phyloP scores from a whole-genome alignment of 2,888 invertebrate genomes.

The Cataglyphis livida region DNA sequence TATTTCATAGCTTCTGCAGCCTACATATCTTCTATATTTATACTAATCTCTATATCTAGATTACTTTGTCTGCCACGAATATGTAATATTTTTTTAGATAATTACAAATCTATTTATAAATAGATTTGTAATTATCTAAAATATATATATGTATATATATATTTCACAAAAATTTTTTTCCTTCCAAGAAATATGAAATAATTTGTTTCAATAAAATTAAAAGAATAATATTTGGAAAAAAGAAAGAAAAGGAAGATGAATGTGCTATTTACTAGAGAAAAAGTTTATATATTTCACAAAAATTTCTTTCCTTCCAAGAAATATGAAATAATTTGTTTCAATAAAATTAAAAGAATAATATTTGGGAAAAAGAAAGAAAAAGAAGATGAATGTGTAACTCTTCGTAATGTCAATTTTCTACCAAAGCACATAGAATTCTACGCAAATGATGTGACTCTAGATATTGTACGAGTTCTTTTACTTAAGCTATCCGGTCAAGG shows the following conservation, averaged over 20 bases:
- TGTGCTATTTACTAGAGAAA: background rate
- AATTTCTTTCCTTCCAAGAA: background rate
- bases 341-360: background rate
- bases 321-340: background rate
- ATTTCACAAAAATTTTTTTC: background rate
- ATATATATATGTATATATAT: background rate
- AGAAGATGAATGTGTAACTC: background rate
- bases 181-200: background rate
- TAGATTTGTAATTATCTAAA: too few species aligned
- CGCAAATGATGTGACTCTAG: background rate
- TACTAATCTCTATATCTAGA: background rate
- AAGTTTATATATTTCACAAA: background rate
- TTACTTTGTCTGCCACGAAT: slow-evolving; percentile 2
- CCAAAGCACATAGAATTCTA: background rate
- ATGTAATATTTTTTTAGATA: background rate
- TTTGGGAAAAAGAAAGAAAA: background rate
- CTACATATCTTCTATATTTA: slow-evolving; percentile 29
- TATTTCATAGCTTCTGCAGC: slow-evolving; percentile 32
- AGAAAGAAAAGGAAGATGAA: background rate
- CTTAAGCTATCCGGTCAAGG: slow-evolving; percentile 16
- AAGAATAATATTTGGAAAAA: background rate
- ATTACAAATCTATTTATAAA: too few species aligned
- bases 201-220: background rate
- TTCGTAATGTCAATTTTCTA: background rate
- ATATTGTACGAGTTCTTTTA: slow-evolving; percentile 35